Evolutionary conservation across 53 echinoderm and acorn worm genomes (phyloP), one percentile per base, ranked within the genome.

Genomic region (Temnopleurus reevesii): DNA sequence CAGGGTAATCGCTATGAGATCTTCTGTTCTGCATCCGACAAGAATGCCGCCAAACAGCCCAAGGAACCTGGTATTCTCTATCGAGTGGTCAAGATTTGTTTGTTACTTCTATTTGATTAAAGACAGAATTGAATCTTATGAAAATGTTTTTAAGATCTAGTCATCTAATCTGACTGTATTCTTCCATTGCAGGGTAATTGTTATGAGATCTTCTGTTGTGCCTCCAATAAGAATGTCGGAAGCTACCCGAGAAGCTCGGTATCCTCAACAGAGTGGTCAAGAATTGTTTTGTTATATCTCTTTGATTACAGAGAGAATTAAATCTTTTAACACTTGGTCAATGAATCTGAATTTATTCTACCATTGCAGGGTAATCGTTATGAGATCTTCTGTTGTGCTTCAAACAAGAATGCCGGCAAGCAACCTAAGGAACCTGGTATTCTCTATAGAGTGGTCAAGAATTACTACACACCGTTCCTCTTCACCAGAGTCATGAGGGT

Each of bases 1-100:
- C 82, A 95, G 95, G 87, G 81, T 65, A 95, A 95, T 85, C 94
- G 96, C 43, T 84, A 91, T 89, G 96, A 96, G 71, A 86, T 96
- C 34, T 33, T 91, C n/a, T 96, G 96, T 76, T 96, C 93, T 51
- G 35, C 89, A 18, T 63, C 77, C 12, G 65, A 89, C 46, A 93
- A 92, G 71, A 82, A 92, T 21, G 81, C 89, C 0, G 97, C 90
- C 0, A 88, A 86, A 33, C 89, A 89, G 6, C 91, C 94, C 89
- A 91, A 93, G 18, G 86, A 86, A 15, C 92, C 94, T 0, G 97
- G 97, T 12, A 35, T 97, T 0, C 90, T 97, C 10, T 94, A 97
- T 30, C 83, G 87, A 44, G 45, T 89, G 10, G 90, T 97, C 53
- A 83, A 95, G 76, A 93, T n/a, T n/a, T n/a, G n/a, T n/a, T n/a